Evolutionary conservation across 2,888 invertebrate genomes (phyloP), one percentile per base, ranked within the genome.

Genomic region (Pterostichus madidus): DNA sequence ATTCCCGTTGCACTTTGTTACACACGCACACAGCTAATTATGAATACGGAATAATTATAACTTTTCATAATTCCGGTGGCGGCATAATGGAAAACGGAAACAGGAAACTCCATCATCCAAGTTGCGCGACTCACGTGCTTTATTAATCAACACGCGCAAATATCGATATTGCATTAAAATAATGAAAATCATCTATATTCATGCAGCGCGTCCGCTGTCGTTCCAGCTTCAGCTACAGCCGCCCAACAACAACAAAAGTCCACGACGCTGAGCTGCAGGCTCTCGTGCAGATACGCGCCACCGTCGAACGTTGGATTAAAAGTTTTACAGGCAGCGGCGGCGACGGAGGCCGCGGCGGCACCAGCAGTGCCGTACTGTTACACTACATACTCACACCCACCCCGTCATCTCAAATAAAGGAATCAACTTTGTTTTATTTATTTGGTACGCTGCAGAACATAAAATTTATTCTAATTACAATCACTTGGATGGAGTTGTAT

Each of bases 131-230:
- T 56, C 53, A 68, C 68, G 79, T 79, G 53, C 64, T 79, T 79
- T 79, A 79, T 79, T 79, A 79, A 79, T 79, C 79, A 81, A 75
- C 75, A 75, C 32, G 77, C 44, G 59, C 56, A 81, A 56, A 81
- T 81, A 81, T 81, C 75, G 81, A 81, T 81, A 81, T 75, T 76
- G 77, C 83, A 83, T 83, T 83, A 83, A 83, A 83, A 83, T 83
- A 77, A 83, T 83, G 83, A 83, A 83, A 83, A 83, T 76, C 83
- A 83, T 83, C 68, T 83, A 83, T 83, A 83, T 83, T 83, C 83
- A 83, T 68, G 83, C 52, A 32, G 17, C 53, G 31, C 77, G 49
- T 61, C 53, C 59, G 59, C 11, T 78, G 77, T 64, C 46, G 53
- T 80, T 44, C 24, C 24, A 24, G 24, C 24, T 24, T 3, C 24